phyloP scores from a whole-genome alignment of 2,888 invertebrate species.

The Xanthia icteritia region DNA sequence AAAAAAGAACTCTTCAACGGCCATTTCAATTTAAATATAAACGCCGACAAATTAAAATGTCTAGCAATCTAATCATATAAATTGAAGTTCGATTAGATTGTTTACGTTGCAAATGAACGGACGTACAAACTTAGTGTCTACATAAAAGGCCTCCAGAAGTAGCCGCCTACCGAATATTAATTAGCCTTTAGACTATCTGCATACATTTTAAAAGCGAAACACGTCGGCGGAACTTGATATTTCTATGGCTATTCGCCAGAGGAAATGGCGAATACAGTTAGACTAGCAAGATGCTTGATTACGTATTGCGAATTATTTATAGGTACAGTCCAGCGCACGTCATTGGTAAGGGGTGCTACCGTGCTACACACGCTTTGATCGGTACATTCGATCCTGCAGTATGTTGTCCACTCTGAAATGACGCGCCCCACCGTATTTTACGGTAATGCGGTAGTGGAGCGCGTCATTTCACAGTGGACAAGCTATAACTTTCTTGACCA shows the following conservation, averaged over 20 bases:
- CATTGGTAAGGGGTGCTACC: not conserved
- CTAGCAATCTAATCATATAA: constrained; percentile 55
- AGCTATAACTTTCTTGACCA: not conserved
- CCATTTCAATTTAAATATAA: constrained; percentile 49
- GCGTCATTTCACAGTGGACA: too few species aligned
- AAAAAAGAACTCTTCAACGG: constrained; percentile 9
- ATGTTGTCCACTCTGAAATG: too few species aligned
- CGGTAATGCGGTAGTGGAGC: too few species aligned
- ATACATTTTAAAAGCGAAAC: constrained; percentile 73
- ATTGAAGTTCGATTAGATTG: constrained; percentile 54
- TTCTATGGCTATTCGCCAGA: constrained; percentile 80
- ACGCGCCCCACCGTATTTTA: too few species aligned
- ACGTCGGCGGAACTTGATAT: constrained; percentile 84
- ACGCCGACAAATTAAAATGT: constrained; percentile 53
- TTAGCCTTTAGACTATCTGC: constrained; percentile 28
- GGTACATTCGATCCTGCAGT: not conserved
- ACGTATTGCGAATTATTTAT: constrained; percentile 72
- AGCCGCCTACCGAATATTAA: constrained; percentile 73
- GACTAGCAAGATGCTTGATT: constrained; percentile 75
- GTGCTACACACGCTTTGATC: not conserved
- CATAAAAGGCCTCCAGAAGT: constrained; percentile 68
- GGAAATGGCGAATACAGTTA: constrained; percentile 85
- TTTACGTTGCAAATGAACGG: constrained; percentile 64
- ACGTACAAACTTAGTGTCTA: constrained; percentile 60
- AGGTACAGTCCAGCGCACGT: constrained; percentile 5